Evolutionary conservation across 1,140 invertebrate species (phyloP).

Genomic region (Caenorhabditis briggsae): DNA sequence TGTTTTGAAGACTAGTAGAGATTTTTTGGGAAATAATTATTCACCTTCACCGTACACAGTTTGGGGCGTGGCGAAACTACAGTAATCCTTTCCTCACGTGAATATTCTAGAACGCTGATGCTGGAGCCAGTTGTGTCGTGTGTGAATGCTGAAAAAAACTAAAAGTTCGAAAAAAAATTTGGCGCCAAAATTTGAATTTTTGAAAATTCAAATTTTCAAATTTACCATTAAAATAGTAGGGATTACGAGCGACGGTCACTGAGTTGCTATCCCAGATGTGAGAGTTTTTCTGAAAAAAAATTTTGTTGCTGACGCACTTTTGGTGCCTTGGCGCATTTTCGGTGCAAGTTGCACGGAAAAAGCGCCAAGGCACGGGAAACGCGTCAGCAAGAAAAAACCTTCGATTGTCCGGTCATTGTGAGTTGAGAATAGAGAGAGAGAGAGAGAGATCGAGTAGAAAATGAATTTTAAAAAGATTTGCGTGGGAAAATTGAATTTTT

Average conservation of each 20-base stretch:
- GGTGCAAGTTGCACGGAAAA: no score
- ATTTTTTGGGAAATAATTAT: no score
- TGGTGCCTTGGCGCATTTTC: no score
- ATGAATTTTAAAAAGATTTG: no score
- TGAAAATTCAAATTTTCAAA: neutral
- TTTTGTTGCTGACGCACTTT: no score
- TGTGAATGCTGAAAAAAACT: neutral
- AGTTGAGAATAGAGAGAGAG: no score
- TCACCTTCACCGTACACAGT: no score
- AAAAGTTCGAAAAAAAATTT: neutral
- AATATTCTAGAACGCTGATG: neutral
- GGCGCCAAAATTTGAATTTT: neutral
- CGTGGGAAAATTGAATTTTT: no score
- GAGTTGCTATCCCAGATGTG: slow-evolving; percentile 20
- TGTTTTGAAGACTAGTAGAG: neutral
- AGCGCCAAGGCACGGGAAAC: neutral
- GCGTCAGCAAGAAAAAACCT: no score
- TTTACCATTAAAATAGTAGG: neutral
- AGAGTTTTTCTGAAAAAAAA: slow-evolving; percentile 10
- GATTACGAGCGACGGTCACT: neutral
- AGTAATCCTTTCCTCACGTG: neutral
- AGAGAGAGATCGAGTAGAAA: no score
- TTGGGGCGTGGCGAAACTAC: neutral
- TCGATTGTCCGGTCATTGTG: neutral
- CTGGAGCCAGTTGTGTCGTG: slow-evolving; percentile 27